Base-by-base conservation (phyloP, 1,140 invertebrate genomes). In the Phortica variegata region DNA sequence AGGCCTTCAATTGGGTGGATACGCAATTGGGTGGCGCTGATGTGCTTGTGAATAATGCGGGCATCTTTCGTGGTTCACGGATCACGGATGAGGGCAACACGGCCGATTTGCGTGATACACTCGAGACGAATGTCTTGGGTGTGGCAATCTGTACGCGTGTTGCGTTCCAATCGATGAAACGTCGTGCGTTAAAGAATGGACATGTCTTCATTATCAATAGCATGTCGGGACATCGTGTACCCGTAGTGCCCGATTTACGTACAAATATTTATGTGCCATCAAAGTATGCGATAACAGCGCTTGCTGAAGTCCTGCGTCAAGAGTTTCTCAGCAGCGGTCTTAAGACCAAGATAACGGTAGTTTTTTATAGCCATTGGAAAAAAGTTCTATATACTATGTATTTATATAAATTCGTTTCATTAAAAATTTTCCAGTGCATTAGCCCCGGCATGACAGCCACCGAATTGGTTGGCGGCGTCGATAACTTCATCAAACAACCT, bases 21-120 rank as follows among this genome's bases (percentile, higher is more conserved):
- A 65, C 79, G 5, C 79, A 79, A 0, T 75, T 85, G 23, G 86
- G 85, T 3, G 82, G 84, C 1, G 76, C 87, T 3, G 84, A 89
- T 61, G 77, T 91, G 1, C 76, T 89, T 32, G 76, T 92, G 6
- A 91, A 91, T 60, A 89, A 88, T 65, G 88, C 89, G 1, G 89
- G 85, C 2, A 63, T 85, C 1, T 57, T 75, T 0, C 63, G 63
- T 9, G 0, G 13, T 0, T 47, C 47, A 0, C 10, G 16, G 0
- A 37, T 73, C 19, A 32, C 37, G 0, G 21, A 7, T 0, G 36
- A 39, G 5, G 57, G 53, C 16, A 73, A 73, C 26, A 4, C 32
- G 2, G 38, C 39, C 2, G 61, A 54, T 21, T 8, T 73, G 38
- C 53, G 54, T 3, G 58, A 52, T 43, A 26, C 56, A 48, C 86